Percentiles rank a stretch among this genome's conserved stretches.
These are phyloP conservation scores for Bettongia penicillata DNA, from an alignment of 2,113 vertebrate genomes.

Conservation along the genomic window DNA sequence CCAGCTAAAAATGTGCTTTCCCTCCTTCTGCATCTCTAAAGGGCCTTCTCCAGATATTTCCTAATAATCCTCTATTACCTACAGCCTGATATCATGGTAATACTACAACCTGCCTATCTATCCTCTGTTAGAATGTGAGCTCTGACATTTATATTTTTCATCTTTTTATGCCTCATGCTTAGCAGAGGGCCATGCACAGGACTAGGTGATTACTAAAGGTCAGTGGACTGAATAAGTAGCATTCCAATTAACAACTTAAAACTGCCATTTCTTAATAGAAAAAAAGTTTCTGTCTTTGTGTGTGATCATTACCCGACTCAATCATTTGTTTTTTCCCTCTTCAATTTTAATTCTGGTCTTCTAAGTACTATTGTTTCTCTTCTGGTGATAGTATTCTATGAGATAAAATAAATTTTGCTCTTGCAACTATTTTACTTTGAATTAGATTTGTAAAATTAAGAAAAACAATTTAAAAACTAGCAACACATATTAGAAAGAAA, in stretches of 20 bases:
- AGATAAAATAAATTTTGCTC: neutral
- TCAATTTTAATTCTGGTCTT: neutral
- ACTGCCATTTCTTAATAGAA: neutral
- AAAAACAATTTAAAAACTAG: neutral
- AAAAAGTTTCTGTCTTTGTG: neutral
- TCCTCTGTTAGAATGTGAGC: neutral
- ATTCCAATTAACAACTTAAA: neutral
- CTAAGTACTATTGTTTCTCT: neutral
- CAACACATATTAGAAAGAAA: conserved; percentile 2
- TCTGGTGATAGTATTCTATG: neutral
- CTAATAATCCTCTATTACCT: neutral
- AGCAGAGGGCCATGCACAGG: neutral
- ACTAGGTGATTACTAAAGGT: neutral
- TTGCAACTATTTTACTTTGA: neutral
- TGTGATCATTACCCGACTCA: neutral
- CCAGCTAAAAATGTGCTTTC: neutral
- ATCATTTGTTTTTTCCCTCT: neutral
- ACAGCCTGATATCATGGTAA: neutral
- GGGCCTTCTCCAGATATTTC: neutral
- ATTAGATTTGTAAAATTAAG: neutral
- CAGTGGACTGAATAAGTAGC: neutral
- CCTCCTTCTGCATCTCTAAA: neutral
- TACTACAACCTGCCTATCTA: neutral
- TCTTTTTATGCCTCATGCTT: neutral
- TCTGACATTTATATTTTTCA: neutral